phyloP scores from a whole-genome alignment of 1,140 invertebrate genomes.

The Trichonephila clavata region DNA sequence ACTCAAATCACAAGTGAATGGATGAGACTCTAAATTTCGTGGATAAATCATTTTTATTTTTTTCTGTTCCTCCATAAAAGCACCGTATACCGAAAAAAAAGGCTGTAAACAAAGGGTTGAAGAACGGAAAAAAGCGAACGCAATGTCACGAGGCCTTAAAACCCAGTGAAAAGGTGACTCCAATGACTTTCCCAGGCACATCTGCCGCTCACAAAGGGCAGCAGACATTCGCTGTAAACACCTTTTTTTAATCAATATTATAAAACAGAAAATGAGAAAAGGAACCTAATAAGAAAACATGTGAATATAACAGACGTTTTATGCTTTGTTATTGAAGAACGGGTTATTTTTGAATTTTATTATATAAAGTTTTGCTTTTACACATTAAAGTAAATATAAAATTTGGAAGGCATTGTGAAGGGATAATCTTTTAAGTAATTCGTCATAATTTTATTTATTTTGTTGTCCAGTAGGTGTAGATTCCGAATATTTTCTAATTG shows the following conservation, averaged over 20 bases:
- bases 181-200: not conserved
- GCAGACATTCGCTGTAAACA: not conserved
- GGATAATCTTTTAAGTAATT: no score
- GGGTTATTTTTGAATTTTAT: no score
- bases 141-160: not conserved
- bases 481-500: no score
- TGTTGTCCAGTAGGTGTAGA: no score
- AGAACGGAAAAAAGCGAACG: not conserved
- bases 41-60: not conserved
- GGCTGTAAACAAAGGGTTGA: not conserved
- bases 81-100: not conserved
- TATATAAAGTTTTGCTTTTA: no score
- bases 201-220: not conserved
- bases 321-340: no score
- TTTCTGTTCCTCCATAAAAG: not conserved
- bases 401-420: no score
- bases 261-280: not conserved
- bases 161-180: not conserved
- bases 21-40: not conserved
- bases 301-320: no score
- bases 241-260: not conserved
- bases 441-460: no score
- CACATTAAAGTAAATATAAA: no score
- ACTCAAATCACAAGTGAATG: no score
- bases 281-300: not conserved